Evolutionary conservation across 2,113 vertebrate species (phyloP), one percentile per base, ranked within the genome.

Genomic region (Phaethon lepturus): DNA sequence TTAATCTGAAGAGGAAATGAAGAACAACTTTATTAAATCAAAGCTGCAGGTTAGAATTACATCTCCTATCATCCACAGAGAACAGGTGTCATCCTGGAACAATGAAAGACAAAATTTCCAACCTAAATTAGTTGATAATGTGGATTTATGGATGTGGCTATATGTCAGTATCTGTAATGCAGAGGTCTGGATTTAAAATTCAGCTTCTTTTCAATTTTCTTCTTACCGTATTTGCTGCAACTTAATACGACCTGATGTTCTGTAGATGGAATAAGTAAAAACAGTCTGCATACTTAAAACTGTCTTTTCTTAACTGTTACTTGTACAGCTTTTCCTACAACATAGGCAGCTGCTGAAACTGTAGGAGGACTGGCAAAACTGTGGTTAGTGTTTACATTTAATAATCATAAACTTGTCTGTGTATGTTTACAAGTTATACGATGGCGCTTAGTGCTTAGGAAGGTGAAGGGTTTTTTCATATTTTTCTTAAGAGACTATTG

Each of bases 391-490:
- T 71, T 86, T 64, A 5, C 2, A 2, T n/a, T 71, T 85, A 63
- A 52, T 58, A 62, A 45, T 31, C 10, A 12, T 38, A 24, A n/a
- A 23, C 28, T 45, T 35, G 10, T 12, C 55, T 50, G 9, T 55
- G 23, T 20, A 4, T 22, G 23, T 31, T 42, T 60, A 10, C 5
- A 11, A 50, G 42, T 66, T 84, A 20, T 2, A 26, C 0, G 4
- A 1, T 1, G 2, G n/a, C 28, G 18, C 40, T 53, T 55, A 1
- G 1, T 7, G 23, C 53, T 64, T 26, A 28, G 38, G 17, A 15
- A 53, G 11, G 25, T 35, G 17, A 3, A 0, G 7, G 1, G 1
- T 7, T 12, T 91, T 31, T 7, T 35, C 3, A 8, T 26, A 0
- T 63, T 22, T 31, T 78, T 71, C 60, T 40, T 17, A 72, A 40